phyloP scores from a whole-genome alignment of 2,888 invertebrate genomes.

The Plebejus anna region DNA sequence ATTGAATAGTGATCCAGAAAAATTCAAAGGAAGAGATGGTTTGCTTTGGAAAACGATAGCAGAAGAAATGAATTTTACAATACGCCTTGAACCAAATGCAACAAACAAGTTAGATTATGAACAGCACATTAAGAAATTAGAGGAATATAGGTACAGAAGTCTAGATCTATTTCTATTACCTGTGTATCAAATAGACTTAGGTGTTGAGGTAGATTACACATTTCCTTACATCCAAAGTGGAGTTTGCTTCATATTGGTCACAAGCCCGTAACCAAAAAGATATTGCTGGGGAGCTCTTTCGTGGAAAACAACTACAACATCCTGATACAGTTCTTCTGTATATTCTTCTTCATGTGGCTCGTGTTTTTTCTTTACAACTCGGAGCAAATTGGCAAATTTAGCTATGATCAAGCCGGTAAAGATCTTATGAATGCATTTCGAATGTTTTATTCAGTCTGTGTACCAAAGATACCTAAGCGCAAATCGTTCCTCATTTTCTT shows the following conservation, averaged over 20 bases:
- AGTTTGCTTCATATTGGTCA: conserved; percentile 9
- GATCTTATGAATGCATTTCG: conserved; percentile 11
- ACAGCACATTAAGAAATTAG: background rate
- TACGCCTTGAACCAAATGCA: background rate
- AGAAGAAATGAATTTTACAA: conserved; percentile 4
- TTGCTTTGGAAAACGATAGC: background rate
- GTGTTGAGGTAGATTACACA: background rate
- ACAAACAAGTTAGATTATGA: background rate
- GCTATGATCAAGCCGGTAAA: conserved; percentile 16
- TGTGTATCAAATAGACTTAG: background rate
- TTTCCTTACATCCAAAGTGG: conserved; percentile 17
- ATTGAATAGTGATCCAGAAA: background rate
- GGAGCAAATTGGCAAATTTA: background rate
- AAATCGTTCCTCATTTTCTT: conserved; percentile 23
- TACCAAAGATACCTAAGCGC: conserved; percentile 8
- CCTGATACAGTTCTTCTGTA: background rate
- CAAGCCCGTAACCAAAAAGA: background rate
- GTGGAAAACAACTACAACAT: conserved; percentile 10
- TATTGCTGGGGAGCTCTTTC: background rate
- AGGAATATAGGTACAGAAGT: background rate
- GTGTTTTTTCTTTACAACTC: background rate
- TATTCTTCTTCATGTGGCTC: conserved; percentile 7
- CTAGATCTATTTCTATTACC: background rate
- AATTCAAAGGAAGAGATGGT: background rate
- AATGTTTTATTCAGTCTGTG: background rate